Evolutionary conservation across 2,797 vertebrate genomes (phyloP), one percentile per base, ranked within the genome.

Genomic region (Brachymystax lenok): DNA sequence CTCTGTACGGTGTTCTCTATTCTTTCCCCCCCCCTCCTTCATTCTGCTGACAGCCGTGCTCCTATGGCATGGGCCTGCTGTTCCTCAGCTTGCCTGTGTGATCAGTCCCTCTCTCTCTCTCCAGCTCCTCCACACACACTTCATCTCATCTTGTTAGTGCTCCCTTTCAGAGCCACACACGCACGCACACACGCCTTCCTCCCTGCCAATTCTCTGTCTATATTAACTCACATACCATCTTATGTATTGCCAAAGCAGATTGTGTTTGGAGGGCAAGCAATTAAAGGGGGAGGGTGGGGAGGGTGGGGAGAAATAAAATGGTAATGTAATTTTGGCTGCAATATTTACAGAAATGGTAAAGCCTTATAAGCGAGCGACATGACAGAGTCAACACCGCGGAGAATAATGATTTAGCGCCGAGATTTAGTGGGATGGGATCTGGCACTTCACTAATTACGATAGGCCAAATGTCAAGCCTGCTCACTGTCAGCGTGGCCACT

Each of bases 201-300:
- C 73, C 83, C 89, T 95, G 94, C 94, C 94, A 95, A 94, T 89
- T 94, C 92, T 89, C 93, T 94, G 93, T 93, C 93, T 94, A 93
- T 93, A 93, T 94, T 94, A 94, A 94, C 94, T 94, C 92, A 89
- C 92, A 92, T 89, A 93, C 90, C 93, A 95, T 95, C 91, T 94
- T 93, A 94, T 95, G 93, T 94, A 93, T 94, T 95, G 94, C 94
- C 94, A 95, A 94, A 95, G 93, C 94, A 95, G 94, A 95, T 95
- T 95, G 94, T 94, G 94, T 95, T 95, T 94, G 93, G 94, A 94
- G 94, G 94, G 94, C 94, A 95, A 94, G 94, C 93, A 95, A 95
- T 95, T 95, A 95, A 94, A 94, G 92, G 91, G 91, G 71, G 54
- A 35, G 54, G 56, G 94, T 92, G 91, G 90, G 40, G 46, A 4